phyloP scores from a whole-genome alignment of 2,888 invertebrate genomes.

The Prosopocoilus inquinatus region DNA sequence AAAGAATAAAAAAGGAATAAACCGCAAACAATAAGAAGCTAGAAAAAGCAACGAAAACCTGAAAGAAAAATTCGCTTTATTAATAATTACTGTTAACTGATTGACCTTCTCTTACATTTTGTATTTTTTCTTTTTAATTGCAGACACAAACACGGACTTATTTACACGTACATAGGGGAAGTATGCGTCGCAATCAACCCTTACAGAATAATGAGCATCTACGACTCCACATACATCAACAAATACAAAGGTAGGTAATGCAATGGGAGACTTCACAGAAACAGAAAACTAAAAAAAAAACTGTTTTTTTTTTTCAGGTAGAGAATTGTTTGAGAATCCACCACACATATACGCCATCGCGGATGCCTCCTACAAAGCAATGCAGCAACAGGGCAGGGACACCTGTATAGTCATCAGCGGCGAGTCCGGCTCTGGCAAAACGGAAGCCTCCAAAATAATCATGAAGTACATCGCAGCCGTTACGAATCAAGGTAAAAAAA shows the following conservation, averaged over 20 bases:
- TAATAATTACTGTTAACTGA: no score
- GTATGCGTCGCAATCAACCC: constrained; percentile 97
- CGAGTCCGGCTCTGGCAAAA: constrained; percentile 97
- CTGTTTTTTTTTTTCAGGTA: constrained; percentile 54
- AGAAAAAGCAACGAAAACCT: no score
- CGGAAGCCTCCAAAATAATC: constrained; percentile 98
- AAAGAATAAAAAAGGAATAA: no score
- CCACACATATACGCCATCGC: constrained; percentile 99
- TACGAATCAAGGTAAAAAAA: constrained; percentile 67
- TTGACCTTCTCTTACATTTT: no score
- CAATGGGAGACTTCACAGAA: no score
- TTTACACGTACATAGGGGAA: constrained; percentile 99
- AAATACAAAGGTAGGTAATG: constrained; percentile 73
- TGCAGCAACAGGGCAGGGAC: constrained; percentile 87
- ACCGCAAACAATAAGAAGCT: no score
- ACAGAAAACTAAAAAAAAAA: no score
- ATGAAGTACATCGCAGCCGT: constrained; percentile 98
- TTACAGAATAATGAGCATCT: constrained; percentile 89
- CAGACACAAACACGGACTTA: constrained; percentile 86
- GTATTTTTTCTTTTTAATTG: constrained; percentile 33
- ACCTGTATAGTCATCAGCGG: constrained; percentile 98
- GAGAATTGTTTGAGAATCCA: constrained; percentile 94
- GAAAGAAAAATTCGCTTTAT: no score
- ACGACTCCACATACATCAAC: constrained; percentile 80
- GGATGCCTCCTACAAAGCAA: constrained; percentile 91